Conservation (phyloP, 2,888 invertebrate species). For the Limnephilus auricula region DNA sequence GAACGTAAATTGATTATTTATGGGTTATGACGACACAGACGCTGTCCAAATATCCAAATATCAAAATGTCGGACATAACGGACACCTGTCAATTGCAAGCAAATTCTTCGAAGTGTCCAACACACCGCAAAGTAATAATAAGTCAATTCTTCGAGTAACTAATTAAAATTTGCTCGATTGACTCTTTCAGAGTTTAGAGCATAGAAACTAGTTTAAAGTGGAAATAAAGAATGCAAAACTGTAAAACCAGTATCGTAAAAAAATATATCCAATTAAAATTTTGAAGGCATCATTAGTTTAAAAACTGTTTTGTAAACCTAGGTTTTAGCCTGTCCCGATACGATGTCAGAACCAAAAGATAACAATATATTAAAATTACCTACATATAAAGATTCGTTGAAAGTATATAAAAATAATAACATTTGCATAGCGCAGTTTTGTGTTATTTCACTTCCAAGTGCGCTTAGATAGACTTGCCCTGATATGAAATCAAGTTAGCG, state of each 20-base stretch:
- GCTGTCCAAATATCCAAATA: constrained; percentile 4
- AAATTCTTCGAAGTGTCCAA: background rate
- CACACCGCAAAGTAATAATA: background rate
- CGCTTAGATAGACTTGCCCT: too few relatives aligned
- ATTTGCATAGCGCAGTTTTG: too few relatives aligned
- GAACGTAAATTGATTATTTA: background rate
- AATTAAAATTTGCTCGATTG: background rate
- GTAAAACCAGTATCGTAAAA: background rate
- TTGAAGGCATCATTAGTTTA: background rate
- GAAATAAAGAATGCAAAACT: background rate
- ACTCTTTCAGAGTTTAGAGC: background rate
- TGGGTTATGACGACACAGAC: background rate
- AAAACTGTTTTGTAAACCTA: background rate
- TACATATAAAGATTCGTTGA: too few relatives aligned
- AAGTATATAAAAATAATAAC: too few relatives aligned
- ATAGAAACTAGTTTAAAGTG: background rate
- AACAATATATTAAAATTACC: background rate
- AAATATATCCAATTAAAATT: background rate
- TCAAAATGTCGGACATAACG: constrained; percentile 2
- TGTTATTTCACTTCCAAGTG: too few relatives aligned
- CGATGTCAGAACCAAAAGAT: background rate
- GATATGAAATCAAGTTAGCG: too few relatives aligned
- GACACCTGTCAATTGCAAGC: constrained; percentile 35
- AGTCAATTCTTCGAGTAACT: background rate
- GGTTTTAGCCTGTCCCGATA: too few relatives aligned